Conservation (phyloP, 2,113 vertebrate species). For the Sylvia atricapilla region DNA sequence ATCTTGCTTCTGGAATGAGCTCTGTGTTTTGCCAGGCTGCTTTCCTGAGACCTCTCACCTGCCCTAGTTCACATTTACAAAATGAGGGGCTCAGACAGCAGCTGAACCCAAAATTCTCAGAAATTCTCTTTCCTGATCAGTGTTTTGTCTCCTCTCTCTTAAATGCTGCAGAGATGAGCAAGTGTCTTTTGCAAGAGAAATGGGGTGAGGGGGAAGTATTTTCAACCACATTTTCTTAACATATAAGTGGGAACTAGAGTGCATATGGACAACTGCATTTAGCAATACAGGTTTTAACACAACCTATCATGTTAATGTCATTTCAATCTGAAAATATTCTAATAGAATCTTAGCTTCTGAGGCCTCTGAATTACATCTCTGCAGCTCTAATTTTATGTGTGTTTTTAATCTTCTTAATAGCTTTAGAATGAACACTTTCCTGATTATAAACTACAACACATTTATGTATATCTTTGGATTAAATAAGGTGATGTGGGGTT, state of each 20-base stretch:
- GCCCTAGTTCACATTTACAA: background rate
- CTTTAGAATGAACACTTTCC: background rate
- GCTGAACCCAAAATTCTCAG: background rate
- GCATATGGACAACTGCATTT: background rate
- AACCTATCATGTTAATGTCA: background rate
- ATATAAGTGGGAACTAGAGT: background rate
- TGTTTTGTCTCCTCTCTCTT: background rate
- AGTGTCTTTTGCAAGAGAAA: background rate
- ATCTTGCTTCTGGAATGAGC: background rate
- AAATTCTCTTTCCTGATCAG: background rate
- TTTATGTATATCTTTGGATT: background rate
- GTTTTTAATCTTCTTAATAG: background rate
- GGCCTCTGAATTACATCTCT: background rate
- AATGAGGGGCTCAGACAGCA: background rate
- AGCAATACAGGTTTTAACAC: background rate
- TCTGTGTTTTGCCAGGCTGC: background rate
- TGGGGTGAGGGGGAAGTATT: rapidly evolving
- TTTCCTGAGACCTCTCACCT: background rate
- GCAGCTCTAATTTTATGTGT: background rate
- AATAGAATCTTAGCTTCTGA: background rate
- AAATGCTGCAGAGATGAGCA: background rate
- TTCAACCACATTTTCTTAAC: background rate
- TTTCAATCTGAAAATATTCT: background rate
- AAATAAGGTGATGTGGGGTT: background rate
- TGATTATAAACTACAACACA: background rate